Base-by-base conservation (phyloP, 1,140 invertebrate genomes). In the Aphelenchoides besseyi region DNA sequence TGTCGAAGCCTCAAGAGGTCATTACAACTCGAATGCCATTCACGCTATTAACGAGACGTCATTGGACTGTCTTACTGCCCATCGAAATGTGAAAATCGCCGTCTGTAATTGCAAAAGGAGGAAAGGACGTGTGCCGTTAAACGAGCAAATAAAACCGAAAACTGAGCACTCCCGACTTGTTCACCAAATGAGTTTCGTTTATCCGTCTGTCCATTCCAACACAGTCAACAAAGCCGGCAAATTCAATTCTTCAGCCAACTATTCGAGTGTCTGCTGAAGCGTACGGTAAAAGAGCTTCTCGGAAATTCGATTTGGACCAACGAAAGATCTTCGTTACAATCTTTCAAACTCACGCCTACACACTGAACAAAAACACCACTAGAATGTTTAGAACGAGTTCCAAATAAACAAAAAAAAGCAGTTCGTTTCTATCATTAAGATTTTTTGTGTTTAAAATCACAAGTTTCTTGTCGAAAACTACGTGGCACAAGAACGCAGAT, bases 321-420 rank as follows among this genome's bases (percentile, higher is more conserved):
- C 12, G 41, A 23, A n/a, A n/a, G n/a, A n/a, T n/a, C n/a, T n/a
- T n/a, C n/a, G n/a, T n/a, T n/a, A n/a, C n/a, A n/a, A n/a, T n/a
- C n/a, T n/a, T n/a, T n/a, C n/a, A n/a, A n/a, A n/a, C n/a, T n/a
- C n/a, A n/a, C n/a, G n/a, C n/a, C n/a, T n/a, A n/a, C n/a, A n/a
- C n/a, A n/a, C n/a, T n/a, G n/a, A n/a, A n/a, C n/a, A n/a, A n/a
- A n/a, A n/a, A n/a, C n/a, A n/a, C n/a, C n/a, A n/a, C n/a, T n/a
- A 23, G 41, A 48, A 48, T 48, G 41, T 48, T 48, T 48, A 48
- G 41, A 48, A 48, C 41, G 41, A 16, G 41, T 48, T 48, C 41
- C 12, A 23, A 48, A 48, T 48, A 48, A 48, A 48, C 41, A 48
- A 48, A 48, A 12, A 23, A 23, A 12, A 12, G 41, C 41, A 12